These are phyloP conservation scores for Pongo pygmaeus DNA, from an alignment of 2,113 vertebrate genomes.

Conservation along the genomic window DNA sequence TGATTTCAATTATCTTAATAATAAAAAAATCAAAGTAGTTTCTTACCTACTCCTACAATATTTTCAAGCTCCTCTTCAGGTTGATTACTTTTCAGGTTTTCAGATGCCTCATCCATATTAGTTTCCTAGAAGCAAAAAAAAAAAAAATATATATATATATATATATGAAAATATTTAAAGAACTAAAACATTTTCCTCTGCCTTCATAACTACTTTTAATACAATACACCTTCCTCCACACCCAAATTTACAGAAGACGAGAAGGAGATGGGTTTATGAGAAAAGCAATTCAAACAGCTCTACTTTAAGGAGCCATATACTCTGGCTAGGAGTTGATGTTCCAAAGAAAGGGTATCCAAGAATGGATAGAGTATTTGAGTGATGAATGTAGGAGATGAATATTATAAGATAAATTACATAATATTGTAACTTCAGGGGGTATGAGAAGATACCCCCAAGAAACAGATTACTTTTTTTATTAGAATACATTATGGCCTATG, in stretches of 20 bases:
- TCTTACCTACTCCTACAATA: constrained; percentile 38
- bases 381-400: background rate
- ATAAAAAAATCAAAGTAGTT: constrained; percentile 35
- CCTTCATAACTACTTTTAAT: constrained; percentile 11
- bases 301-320: background rate
- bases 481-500: background rate
- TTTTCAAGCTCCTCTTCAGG: background rate
- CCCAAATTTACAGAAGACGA: background rate
- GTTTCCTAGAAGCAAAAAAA: constrained; percentile 32
- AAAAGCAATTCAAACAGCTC: background rate
- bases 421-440: background rate
- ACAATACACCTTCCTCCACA: background rate
- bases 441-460: background rate
- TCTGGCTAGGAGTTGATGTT: background rate
- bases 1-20: constrained; percentile 43
- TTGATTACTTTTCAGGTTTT: background rate
- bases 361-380: background rate
- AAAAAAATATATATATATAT: background rate
- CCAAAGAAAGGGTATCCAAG: background rate
- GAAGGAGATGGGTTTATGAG: background rate
- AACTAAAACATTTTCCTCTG: constrained; percentile 18
- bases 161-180: background rate
- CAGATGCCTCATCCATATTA: background rate
- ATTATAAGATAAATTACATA: background rate
- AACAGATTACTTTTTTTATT: background rate